Evolutionary conservation across 2,113 vertebrate genomes (phyloP).

Genomic region (Melanerpes formicivorus): DNA sequence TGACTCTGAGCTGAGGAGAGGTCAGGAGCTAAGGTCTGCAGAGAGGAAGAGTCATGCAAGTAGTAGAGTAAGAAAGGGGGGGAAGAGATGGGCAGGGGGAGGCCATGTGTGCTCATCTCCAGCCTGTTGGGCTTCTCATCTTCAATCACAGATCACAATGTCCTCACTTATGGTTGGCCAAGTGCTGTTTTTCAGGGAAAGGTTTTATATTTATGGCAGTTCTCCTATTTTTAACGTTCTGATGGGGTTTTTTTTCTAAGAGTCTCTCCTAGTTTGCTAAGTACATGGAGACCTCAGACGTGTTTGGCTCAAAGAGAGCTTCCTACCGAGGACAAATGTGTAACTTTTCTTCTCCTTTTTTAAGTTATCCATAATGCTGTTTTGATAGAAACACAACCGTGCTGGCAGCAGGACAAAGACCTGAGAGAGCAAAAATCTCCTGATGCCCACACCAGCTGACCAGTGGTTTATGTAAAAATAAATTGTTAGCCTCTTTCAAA

Average conservation of each 20-base stretch:
- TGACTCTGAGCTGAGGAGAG: neutral
- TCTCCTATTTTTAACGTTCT: slow-evolving; percentile 11
- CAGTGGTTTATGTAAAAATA: slow-evolving; percentile 31
- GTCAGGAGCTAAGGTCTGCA: neutral
- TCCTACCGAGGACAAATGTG: neutral
- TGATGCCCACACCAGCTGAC: neutral
- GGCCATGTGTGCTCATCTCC: neutral
- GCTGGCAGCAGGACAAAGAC: slow-evolving; percentile 4
- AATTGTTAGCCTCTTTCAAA: neutral
- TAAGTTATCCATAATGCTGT: neutral
- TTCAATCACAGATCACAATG: slow-evolving; percentile 22
- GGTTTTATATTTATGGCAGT: slow-evolving; percentile 53
- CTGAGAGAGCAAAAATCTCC: neutral
- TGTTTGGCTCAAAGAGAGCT: neutral
- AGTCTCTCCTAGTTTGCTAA: neutral
- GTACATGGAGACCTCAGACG: neutral
- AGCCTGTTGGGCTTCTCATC: neutral
- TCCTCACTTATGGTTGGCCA: neutral
- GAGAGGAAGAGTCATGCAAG: neutral
- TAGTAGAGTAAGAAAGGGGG: neutral
- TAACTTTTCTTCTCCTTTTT: slow-evolving; percentile 7
- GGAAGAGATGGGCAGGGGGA: neutral
- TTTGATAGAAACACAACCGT: neutral
- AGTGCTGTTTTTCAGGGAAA: slow-evolving; percentile 25
- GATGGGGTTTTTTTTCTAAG: neutral